Conservation (phyloP, 2,113 vertebrate genomes). For the Pan paniscus region DNA sequence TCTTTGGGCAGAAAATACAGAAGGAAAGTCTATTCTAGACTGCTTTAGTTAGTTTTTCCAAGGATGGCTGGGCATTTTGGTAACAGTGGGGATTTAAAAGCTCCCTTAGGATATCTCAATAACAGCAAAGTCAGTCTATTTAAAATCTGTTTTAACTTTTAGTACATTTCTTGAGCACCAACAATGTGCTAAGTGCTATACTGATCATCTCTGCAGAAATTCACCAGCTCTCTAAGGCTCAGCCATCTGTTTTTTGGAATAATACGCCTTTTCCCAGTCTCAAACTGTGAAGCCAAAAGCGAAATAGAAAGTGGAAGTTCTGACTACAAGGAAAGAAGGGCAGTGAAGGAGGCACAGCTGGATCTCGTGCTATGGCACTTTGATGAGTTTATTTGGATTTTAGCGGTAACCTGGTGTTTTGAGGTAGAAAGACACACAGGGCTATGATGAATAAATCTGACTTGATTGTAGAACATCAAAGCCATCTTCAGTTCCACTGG, state of each 20-base stretch:
- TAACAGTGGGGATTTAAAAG: background rate
- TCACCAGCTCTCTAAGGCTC: background rate
- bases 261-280: background rate
- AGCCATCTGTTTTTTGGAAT: background rate
- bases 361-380: rapidly evolving
- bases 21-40: background rate
- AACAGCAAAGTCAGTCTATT: background rate
- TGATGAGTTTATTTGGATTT: background rate
- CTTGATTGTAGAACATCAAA: background rate
- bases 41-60: background rate
- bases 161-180: background rate
- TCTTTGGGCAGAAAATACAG: slow-evolving; percentile 7
- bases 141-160: background rate
- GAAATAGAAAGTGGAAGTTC: background rate
- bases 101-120: background rate
- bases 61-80: background rate
- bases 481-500: background rate
- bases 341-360: background rate
- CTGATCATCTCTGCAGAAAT: background rate
- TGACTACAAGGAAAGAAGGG: background rate
- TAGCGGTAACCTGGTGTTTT: background rate
- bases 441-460: background rate
- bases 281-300: background rate
- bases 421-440: background rate
- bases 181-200: background rate